A percentile compares a stretch with the other conserved stretches of the same genome.
Conservation (phyloP, 2,888 invertebrate species). For the Cryptus armator region DNA sequence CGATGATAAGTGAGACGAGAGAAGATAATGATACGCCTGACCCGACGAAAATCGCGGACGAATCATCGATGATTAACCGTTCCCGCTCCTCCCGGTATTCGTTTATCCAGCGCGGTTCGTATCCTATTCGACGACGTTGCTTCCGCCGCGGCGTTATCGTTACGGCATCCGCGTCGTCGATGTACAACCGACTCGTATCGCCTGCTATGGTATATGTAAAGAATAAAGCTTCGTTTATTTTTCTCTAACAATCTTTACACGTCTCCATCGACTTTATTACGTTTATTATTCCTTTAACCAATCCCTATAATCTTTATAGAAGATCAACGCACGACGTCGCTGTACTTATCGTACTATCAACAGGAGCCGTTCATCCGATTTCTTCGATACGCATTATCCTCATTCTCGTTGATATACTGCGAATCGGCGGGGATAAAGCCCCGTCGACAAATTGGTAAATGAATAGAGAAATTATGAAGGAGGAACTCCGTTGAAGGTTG, state of each 20-base stretch:
- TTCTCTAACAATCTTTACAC: constrained; percentile 76
- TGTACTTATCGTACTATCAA: no score
- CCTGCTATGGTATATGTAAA: constrained; percentile 81
- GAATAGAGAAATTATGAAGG: constrained; percentile 25
- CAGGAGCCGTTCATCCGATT: no score
- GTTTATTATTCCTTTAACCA: constrained; percentile 20
- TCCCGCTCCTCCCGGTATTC: constrained; percentile 79
- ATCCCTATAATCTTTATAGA: neutral
- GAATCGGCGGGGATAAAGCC: no score
- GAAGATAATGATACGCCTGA: constrained; percentile 66
- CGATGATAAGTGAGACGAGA: constrained; percentile 57
- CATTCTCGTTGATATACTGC: no score
- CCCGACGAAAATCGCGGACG: constrained; percentile 64
- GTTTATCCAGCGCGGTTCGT: constrained; percentile 78
- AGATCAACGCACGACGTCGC: neutral
- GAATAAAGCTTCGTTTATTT: constrained; percentile 83
- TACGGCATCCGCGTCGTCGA: constrained; percentile 68
- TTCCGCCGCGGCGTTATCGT: constrained; percentile 55
- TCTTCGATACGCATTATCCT: neutral
- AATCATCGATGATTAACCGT: constrained; percentile 70
- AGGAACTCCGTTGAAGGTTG: neutral
- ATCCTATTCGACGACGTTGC: constrained; percentile 69
- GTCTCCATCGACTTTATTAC: neutral
- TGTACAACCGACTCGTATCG: constrained; percentile 78
- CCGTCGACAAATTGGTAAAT: constrained; percentile 42